These are phyloP conservation scores for Oreotrochilus melanogaster DNA, from an alignment of 2,113 vertebrate species.

Conservation along the genomic window DNA sequence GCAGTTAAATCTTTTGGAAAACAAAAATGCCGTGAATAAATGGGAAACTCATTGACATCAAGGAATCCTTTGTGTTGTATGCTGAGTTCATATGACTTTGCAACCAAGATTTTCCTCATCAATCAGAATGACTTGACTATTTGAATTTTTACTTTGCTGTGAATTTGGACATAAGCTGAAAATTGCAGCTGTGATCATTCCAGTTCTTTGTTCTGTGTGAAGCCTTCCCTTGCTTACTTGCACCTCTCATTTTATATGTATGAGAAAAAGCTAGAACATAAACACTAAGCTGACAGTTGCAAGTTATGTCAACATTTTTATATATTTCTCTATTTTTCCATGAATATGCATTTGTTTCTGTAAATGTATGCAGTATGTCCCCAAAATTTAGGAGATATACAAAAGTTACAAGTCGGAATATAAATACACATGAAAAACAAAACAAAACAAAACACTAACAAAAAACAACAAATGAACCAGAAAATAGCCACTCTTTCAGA, in stretches of 20 bases:
- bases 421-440: background rate
- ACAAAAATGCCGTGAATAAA: background rate
- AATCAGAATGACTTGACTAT: background rate
- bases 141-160: background rate
- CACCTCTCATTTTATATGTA: background rate
- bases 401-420: background rate
- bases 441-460: too few relatives aligned
- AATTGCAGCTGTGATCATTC: background rate
- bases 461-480: too few relatives aligned
- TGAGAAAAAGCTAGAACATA: background rate
- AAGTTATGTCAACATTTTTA: background rate
- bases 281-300: background rate
- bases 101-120: background rate
- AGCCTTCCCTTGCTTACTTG: background rate
- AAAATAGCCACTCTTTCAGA: background rate
- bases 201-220: background rate
- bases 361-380: background rate
- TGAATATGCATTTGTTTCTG: slow-evolving; percentile 8
- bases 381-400: background rate
- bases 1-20: background rate
- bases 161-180: background rate
- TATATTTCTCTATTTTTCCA: background rate
- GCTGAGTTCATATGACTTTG: background rate
- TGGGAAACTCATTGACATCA: background rate
- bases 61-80: background rate